These are phyloP conservation scores for Xestia sexstrigata DNA, from an alignment of 2,888 invertebrate genomes.

Conservation along the genomic window DNA sequence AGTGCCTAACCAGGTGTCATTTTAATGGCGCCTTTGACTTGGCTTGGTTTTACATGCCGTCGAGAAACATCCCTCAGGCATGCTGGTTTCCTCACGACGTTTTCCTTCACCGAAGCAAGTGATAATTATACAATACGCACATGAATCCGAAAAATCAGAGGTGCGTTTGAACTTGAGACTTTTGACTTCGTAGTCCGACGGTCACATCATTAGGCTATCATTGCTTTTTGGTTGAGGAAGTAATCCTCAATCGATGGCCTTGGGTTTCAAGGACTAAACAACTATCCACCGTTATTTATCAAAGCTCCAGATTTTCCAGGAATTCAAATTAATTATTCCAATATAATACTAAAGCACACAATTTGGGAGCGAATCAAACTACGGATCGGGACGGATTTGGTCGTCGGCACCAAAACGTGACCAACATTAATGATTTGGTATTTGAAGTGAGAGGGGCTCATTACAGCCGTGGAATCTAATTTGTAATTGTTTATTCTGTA, in stretches of 20 bases:
- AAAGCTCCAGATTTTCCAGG: slow-evolving; percentile 26
- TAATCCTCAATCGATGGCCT: background rate
- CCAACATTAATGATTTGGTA: slow-evolving; percentile 67
- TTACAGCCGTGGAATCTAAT: slow-evolving; percentile 60
- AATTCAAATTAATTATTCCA: slow-evolving; percentile 42
- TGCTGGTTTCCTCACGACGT: no score
- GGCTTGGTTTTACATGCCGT: no score
- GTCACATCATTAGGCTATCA: no score
- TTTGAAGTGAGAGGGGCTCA: slow-evolving; percentile 42
- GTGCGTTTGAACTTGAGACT: no score
- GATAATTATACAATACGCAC: no score
- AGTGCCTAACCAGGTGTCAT: no score
- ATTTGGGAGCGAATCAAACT: slow-evolving; percentile 54
- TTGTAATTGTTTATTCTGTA: slow-evolving; percentile 55
- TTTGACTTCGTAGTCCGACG: no score
- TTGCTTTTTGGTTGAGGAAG: no score
- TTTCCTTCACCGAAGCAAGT: no score
- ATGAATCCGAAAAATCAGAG: no score
- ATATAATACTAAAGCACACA: slow-evolving; percentile 50
- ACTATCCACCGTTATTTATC: slow-evolving; percentile 12
- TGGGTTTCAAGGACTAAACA: background rate
- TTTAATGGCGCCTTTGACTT: no score
- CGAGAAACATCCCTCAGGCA: no score
- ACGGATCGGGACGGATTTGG: slow-evolving; percentile 53
- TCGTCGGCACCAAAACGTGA: slow-evolving; percentile 64